Evolutionary conservation across 2,888 invertebrate genomes (phyloP).

Genomic region (Chrysolina haemoptera): DNA sequence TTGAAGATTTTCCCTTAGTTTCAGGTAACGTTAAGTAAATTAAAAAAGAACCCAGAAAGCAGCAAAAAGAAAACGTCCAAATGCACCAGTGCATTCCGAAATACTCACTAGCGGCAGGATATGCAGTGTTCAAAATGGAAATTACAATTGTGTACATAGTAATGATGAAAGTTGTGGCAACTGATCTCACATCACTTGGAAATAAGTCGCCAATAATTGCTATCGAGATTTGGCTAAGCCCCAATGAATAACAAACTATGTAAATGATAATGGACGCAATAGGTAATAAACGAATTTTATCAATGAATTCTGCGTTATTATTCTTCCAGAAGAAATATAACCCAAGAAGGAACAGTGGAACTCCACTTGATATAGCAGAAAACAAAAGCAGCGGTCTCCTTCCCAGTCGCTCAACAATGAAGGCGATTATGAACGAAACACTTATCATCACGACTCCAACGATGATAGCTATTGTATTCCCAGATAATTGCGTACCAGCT

Average conservation of each 20-base stretch:
- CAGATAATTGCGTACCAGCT: conserved; percentile 75
- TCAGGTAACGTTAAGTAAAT: conserved; percentile 38
- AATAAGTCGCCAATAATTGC: conserved; percentile 27
- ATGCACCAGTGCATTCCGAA: conserved; percentile 32
- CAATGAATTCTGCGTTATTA: conserved; percentile 50
- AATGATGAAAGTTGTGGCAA: conserved; percentile 27
- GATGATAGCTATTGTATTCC: conserved; percentile 80
- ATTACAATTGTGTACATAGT: background rate
- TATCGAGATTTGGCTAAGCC: conserved; percentile 31
- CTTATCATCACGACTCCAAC: conserved; percentile 84
- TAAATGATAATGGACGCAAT: conserved; percentile 70
- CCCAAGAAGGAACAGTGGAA: conserved; percentile 73
- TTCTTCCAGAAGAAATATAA: conserved; percentile 76
- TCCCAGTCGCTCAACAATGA: conserved; percentile 83
- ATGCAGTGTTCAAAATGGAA: conserved; percentile 5
- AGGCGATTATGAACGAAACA: conserved; percentile 77
- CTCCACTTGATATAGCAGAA: conserved; percentile 11
- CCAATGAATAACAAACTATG: conserved; percentile 24
- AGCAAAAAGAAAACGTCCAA: conserved; percentile 31
- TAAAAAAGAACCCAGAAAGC: conserved; percentile 25
- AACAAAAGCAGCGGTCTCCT: conserved; percentile 78
- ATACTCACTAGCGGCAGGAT: conserved; percentile 22
- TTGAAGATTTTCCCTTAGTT: conserved; percentile 38
- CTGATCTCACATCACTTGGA: conserved; percentile 28
- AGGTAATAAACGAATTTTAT: conserved; percentile 77